phyloP scores from a whole-genome alignment of 2,113 vertebrate genomes.

The Salvelinus namaycush region DNA sequence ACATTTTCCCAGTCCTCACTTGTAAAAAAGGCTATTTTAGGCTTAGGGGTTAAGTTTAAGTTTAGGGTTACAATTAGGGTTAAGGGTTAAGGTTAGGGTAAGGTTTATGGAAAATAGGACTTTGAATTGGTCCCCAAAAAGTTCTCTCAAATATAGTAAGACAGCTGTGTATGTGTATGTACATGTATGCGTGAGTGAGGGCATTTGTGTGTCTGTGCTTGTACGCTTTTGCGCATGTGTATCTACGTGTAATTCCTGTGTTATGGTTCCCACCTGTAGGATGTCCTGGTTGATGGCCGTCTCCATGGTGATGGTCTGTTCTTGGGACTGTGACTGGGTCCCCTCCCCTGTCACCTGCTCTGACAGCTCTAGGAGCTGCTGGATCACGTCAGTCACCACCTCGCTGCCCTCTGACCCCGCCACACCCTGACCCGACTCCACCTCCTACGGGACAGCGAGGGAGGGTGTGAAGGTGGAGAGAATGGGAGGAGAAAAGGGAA shows the following conservation, averaged over 20 bases:
- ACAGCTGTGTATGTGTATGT: background rate
- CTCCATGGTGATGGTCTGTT: constrained; percentile 84
- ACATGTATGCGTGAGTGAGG: background rate
- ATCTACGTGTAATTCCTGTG: background rate
- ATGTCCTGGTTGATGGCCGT: constrained; percentile 94
- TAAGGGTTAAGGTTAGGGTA: too few species aligned
- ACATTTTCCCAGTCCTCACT: too few species aligned
- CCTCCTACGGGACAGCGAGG: constrained; percentile 52
- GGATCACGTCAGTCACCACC: constrained; percentile 93
- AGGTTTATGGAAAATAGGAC: too few species aligned
- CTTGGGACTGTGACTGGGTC: constrained; percentile 76
- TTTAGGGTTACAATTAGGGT: too few species aligned
- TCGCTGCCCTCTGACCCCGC: constrained; percentile 79
- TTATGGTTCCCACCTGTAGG: constrained; percentile 81
- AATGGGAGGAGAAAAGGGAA: background rate
- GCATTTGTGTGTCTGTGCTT: background rate
- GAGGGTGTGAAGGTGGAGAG: background rate
- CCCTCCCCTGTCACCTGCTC: constrained; percentile 88
- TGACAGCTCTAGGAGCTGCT: constrained; percentile 93
- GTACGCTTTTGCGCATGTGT: background rate
- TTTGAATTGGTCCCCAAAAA: too few species aligned
- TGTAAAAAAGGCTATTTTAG: too few species aligned
- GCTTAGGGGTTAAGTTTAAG: too few species aligned
- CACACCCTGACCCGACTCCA: constrained; percentile 52
- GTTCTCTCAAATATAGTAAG: too few species aligned